phyloP scores from a whole-genome alignment of 1,140 invertebrate genomes.

The Druon quercuslanigerum region DNA sequence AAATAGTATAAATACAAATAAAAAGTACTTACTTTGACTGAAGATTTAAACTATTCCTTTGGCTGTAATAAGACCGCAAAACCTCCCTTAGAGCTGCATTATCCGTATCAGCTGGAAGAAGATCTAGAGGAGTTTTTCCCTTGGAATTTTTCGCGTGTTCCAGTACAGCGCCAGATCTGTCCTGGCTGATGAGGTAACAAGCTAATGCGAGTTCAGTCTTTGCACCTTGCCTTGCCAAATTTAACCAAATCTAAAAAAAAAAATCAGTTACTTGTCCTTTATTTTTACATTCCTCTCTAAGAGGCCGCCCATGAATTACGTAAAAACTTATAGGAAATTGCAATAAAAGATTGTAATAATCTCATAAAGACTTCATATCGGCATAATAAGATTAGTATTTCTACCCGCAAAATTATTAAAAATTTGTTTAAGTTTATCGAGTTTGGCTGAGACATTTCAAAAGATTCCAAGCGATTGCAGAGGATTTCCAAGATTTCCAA shows the following conservation, averaged over 20 bases:
- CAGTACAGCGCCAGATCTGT: conserved; percentile 59
- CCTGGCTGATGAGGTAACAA: conserved; percentile 67
- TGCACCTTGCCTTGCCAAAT: conserved; percentile 61
- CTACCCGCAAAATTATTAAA: no score
- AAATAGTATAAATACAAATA: neutral
- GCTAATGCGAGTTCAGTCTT: conserved; percentile 67
- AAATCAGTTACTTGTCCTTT: neutral
- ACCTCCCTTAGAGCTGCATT: conserved; percentile 62
- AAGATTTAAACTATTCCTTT: conserved; percentile 42
- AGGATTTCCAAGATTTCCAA: no score
- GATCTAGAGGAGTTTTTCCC: conserved; percentile 80
- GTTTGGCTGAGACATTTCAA: no score
- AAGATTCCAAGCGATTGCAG: no score
- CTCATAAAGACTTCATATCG: no score
- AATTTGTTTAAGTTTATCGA: no score
- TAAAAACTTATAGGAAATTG: no score
- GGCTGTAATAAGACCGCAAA: conserved; percentile 63
- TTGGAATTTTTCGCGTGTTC: conserved; percentile 80
- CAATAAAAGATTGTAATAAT: no score
- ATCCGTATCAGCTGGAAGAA: conserved; percentile 67
- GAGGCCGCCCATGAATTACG: no score
- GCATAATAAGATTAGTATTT: no score
- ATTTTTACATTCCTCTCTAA: neutral
- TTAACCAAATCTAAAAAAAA: conserved; percentile 73
- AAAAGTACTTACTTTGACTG: conserved; percentile 29